These are phyloP conservation scores for Rotaria socialis DNA, from an alignment of 2,888 invertebrate species.

Conservation along the genomic window DNA sequence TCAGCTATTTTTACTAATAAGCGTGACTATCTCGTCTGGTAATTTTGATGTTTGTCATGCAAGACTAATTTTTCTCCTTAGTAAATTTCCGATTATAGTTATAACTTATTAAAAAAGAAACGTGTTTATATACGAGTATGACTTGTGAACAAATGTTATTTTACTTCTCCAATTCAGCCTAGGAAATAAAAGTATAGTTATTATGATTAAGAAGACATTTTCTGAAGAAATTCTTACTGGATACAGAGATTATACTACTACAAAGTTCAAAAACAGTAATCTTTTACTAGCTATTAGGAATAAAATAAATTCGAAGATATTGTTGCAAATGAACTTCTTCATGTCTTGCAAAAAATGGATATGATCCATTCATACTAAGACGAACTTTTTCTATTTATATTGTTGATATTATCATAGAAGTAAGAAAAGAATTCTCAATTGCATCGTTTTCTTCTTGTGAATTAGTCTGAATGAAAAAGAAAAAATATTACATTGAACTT, in stretches of 20 bases:
- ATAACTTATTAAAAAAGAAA: too few species aligned
- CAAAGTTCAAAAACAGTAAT: neutral
- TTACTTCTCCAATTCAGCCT: neutral
- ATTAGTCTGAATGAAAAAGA: neutral
- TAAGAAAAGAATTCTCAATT: neutral
- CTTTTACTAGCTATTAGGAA: neutral
- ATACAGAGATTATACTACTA: neutral
- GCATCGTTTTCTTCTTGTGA: neutral
- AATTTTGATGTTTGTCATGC: too few species aligned
- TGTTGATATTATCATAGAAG: neutral
- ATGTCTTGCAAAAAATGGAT: neutral
- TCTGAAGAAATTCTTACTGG: neutral
- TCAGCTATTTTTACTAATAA: too few species aligned
- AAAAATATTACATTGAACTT: neutral
- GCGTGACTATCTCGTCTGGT: too few species aligned
- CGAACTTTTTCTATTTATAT: neutral
- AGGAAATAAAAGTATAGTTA: neutral
- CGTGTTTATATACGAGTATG: too few species aligned
- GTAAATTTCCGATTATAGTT: too few species aligned
- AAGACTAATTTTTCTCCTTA: too few species aligned
- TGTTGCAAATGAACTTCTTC: neutral
- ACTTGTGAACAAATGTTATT: neutral
- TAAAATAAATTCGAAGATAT: neutral
- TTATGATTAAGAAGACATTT: too few species aligned
- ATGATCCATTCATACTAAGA: neutral